phyloP scores from a whole-genome alignment of 2,797 vertebrate genomes.

The Melanogrammus aeglefinus region DNA sequence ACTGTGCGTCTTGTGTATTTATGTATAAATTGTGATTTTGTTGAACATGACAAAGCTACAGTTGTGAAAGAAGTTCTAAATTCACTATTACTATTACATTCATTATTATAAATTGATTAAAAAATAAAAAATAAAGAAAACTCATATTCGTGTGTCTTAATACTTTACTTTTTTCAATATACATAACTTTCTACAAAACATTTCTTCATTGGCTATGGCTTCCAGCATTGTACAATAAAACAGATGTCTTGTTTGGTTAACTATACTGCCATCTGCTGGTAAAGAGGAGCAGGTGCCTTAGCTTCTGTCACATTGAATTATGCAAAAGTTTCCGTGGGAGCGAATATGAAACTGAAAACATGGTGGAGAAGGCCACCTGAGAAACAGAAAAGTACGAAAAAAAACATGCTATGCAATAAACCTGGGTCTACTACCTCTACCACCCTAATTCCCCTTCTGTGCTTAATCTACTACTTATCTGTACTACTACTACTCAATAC shows the following conservation, averaged over 20 bases:
- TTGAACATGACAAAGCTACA: constrained; percentile 49
- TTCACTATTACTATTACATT: constrained; percentile 28
- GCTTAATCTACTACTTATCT: neutral
- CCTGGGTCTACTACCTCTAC: neutral
- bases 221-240: no score
- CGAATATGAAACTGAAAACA: no score
- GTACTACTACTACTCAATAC: neutral
- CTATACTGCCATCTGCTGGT: no score
- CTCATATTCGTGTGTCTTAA: neutral
- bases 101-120: constrained; percentile 48
- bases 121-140: constrained; percentile 36
- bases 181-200: neutral
- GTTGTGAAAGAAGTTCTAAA: constrained; percentile 49
- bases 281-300: no score
- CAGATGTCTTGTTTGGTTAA: no score
- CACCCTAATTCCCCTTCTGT: neutral
- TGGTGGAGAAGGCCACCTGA: no score
- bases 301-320: no score
- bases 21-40: constrained; percentile 61
- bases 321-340: no score
- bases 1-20: constrained; percentile 57
- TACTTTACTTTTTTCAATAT: neutral
- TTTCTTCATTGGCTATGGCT: neutral
- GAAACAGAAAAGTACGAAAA: no score
- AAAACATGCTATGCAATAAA: no score